Evolutionary conservation across 2,888 invertebrate species (phyloP), one percentile per base, ranked within the genome.

Genomic region (Drosophila antonietae): DNA sequence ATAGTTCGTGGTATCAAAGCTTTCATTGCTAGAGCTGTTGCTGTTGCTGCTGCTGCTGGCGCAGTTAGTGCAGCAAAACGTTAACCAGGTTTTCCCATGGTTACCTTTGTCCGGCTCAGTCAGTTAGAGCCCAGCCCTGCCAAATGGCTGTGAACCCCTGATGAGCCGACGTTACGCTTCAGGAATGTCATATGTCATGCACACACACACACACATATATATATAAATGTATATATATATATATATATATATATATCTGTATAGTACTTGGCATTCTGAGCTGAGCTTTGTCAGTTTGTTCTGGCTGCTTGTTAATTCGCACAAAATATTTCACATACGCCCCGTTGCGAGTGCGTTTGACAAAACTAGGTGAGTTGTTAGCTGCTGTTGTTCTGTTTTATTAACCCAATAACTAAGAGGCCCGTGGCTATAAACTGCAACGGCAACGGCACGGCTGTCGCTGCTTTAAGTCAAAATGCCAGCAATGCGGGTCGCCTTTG

Each of bases 331-430:
- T 64, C 72, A 61, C 70, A 90, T 78, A 80, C 78, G 75, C 77
- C 79, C 65, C 68, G 46, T 65, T 33, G 47, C 58, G 58, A 28
- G 41, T 41, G 73, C 63, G 51, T 78, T 52, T 68, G 67, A 71
- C 60, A 81, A 81, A 84, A 75, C 79, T 81, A 81, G 81, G 81
- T 83, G 81, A 81, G 79, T 49, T 60, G 63, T 49, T 59, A 28
- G 64, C 52, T 71, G 47, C n/a, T 64, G 70, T 72, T 65, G 74
- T 68, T 70, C 79, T 89, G 84, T 89, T 89, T 89, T 84, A 84
- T 84, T 89, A 85, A 85, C 84, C 89, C 80, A 85, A 89, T 85
- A 89, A 89, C 89, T 73, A 77, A 82, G 83, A 73, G 72, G 65
- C 72, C 68, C 66, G 63, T 60, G 84, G 81, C 69, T 56, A 55